These are phyloP conservation scores for Cantharis nigra DNA, from an alignment of 2,888 invertebrate species.

Conservation along the genomic window DNA sequence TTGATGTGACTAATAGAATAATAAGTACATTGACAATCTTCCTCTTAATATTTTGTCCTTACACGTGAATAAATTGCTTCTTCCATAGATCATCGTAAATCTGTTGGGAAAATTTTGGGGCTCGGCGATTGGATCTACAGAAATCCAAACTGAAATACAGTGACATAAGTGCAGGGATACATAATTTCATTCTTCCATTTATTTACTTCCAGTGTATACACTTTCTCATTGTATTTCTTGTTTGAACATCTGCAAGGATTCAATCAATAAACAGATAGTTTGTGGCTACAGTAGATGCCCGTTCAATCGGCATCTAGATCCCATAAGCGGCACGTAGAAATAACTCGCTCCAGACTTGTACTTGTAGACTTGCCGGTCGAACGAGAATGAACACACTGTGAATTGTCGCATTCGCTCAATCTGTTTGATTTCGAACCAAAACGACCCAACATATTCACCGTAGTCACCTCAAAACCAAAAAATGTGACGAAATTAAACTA, in stretches of 20 bases:
- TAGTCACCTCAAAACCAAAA: not conserved
- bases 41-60: constrained; percentile 40
- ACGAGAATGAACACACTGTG: no score
- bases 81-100: not conserved
- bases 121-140: not conserved
- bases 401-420: not conserved
- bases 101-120: not conserved
- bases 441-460: not conserved
- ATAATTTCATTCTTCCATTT: not conserved
- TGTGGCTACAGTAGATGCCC: no score
- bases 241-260: not conserved
- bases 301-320: no score
- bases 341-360: no score
- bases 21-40: constrained; percentile 45
- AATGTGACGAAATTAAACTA: not conserved
- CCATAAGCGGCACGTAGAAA: no score
- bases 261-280: no score
- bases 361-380: no score
- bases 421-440: not conserved
- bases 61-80: constrained; percentile 8
- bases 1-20: constrained; percentile 21
- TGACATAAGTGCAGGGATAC: no score
- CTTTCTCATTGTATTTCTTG: not conserved
- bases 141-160: not conserved
- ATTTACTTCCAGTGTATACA: no score